Percentiles rank a stretch among this genome's conserved stretches.
These are phyloP conservation scores for Lagopus leucura DNA, from an alignment of 2,113 vertebrate species.

Conservation along the genomic window DNA sequence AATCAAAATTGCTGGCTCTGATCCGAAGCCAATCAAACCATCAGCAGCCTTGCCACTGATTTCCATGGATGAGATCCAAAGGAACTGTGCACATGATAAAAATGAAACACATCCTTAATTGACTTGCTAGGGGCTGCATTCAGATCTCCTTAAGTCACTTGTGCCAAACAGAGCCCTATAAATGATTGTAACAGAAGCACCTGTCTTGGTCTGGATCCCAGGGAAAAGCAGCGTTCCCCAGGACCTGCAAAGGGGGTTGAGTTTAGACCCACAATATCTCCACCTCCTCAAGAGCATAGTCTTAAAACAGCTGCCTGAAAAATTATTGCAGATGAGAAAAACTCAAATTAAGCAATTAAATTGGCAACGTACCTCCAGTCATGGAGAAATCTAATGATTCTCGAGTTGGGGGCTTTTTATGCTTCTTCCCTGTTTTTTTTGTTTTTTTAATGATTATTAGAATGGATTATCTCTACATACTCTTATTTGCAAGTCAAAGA, in stretches of 20 bases:
- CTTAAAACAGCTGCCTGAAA: background rate
- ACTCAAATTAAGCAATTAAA: slow-evolving; percentile 3
- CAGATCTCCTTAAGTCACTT: slow-evolving; percentile 42
- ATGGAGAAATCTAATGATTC: slow-evolving; percentile 21
- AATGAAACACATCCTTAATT: slow-evolving; percentile 63
- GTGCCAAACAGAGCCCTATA: background rate
- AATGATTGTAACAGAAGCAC: background rate
- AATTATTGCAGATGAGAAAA: background rate
- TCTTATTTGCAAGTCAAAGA: slow-evolving; percentile 56
- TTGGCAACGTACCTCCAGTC: background rate
- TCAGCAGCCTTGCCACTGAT: slow-evolving; percentile 52
- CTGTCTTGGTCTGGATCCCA: background rate
- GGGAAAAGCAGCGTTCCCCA: background rate
- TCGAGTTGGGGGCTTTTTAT: background rate
- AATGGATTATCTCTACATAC: slow-evolving; percentile 7
- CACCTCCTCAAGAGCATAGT: background rate
- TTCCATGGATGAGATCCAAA: slow-evolving; percentile 63
- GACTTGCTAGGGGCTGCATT: slow-evolving; percentile 40
- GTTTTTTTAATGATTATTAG: background rate
- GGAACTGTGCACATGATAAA: slow-evolving; percentile 36
- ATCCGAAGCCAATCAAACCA: slow-evolving; percentile 67
- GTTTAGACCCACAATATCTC: background rate
- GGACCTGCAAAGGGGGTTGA: background rate
- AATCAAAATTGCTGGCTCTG: slow-evolving; percentile 66
- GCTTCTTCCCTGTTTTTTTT: background rate